Base-by-base conservation (phyloP, 2,113 vertebrate genomes). In the Mesoclemmys tuberculata region DNA sequence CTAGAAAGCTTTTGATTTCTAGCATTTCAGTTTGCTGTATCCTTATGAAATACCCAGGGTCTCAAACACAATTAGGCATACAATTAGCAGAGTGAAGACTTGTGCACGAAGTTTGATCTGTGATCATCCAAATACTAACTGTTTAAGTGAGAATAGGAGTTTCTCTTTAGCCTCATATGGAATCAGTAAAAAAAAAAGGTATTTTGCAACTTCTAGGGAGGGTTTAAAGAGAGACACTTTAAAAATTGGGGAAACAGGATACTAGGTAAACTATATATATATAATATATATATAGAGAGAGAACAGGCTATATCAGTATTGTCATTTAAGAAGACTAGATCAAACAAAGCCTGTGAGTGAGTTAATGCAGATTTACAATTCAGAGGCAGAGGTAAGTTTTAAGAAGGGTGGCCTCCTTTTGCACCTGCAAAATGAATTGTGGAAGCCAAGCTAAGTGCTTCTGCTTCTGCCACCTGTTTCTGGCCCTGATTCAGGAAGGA, bases 251-350 rank as follows among this genome's bases (percentile, higher is more conserved):
- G 58, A n/a, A 49, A 38, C 38, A 44, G 19, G 24, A 75, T 12
- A 11, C 21, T 75, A 61, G 31, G 77, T 2, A 14, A 79, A 83
- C 35, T 3, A 1, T 1, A 9, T 0, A 0, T 82, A n/a, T n/a
- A n/a, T n/a, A n/a, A n/a, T n/a, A n/a, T n/a, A n/a, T n/a, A n/a
- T n/a, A n/a, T n/a, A n/a, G n/a, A n/a, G n/a, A n/a, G n/a, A 84
- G 85, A 19, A 14, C 13, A 0, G 51, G 22, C 19, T 46, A 71
- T 52, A 31, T 26, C 61, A 80, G 55, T 51, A 27, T 79, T 2
- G 1, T 9, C n/a, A 3, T 0, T 52, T 16, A 75, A 44, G 41
- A 44, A 75, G 71, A 75, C 24, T 44, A 44, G 38, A 6, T 75
- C 24, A 44, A 12, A 44, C 24, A 24, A 26, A 22, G 24, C 11